These are phyloP conservation scores for Eremophila alpestris DNA, from an alignment of 2,797 vertebrate genomes.

Conservation along the genomic window DNA sequence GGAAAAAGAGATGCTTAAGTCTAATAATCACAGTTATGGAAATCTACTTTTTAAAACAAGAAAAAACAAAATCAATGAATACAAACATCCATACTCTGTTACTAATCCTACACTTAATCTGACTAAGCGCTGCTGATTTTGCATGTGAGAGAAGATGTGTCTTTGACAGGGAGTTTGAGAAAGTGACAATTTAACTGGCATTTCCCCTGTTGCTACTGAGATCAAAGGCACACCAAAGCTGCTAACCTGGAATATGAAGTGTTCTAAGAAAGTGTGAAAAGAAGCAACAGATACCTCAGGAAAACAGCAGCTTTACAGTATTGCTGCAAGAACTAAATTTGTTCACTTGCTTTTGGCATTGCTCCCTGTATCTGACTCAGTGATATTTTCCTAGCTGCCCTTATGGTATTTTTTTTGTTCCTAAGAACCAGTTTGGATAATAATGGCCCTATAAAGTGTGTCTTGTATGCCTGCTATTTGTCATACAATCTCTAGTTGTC, in stretches of 20 bases:
- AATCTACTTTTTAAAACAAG: not conserved
- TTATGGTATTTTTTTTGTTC: not conserved
- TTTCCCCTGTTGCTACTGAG: constrained; percentile 25
- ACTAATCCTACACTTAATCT: constrained; percentile 43
- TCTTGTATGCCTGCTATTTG: rapidly evolving
- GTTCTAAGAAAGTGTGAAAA: constrained; percentile 35
- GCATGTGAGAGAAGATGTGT: not conserved
- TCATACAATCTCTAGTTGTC: not conserved
- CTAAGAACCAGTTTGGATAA: not conserved
- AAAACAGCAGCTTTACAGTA: not conserved
- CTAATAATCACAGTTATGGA: not conserved
- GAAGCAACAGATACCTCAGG: constrained; percentile 43
- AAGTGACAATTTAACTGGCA: constrained; percentile 53
- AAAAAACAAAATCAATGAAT: not conserved
- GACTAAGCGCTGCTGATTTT: constrained; percentile 29
- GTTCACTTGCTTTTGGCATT: constrained; percentile 6
- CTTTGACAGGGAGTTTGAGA: constrained; percentile 37
- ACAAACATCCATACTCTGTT: constrained; percentile 4
- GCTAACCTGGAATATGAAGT: constrained; percentile 42
- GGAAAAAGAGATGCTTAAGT: not conserved
- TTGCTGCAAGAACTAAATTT: not conserved
- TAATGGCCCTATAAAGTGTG: not conserved
- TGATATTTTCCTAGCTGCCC: not conserved
- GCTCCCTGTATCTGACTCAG: not conserved
- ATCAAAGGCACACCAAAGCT: constrained; percentile 50